Evolutionary conservation across 53 echinoderm and acorn worm genomes (phyloP).

Genomic region (Luidia sarsii): DNA sequence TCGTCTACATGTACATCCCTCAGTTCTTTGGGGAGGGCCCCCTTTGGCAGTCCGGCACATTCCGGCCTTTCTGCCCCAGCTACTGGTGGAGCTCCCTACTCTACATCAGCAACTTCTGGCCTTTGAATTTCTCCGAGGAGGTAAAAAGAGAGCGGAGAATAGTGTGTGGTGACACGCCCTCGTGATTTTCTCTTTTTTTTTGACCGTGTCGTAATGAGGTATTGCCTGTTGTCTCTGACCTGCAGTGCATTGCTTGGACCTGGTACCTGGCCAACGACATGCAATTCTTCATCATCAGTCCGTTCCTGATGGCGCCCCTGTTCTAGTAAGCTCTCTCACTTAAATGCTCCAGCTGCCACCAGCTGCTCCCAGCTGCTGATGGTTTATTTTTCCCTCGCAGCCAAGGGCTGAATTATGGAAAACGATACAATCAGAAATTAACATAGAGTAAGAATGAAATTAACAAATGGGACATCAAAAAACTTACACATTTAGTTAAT

Average conservation of each 20-base stretch:
- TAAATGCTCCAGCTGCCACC: no score
- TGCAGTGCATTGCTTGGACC: conserved; percentile 52
- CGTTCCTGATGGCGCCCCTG: conserved; percentile 40
- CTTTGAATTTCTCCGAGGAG: conserved; percentile 11
- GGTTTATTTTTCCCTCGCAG: no score
- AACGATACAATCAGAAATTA: no score
- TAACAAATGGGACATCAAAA: no score
- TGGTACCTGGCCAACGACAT: conserved; percentile 70
- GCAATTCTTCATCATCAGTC: conserved; percentile 64
- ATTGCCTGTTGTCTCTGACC: no score
- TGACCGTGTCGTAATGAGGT: no score
- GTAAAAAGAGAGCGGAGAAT: background rate
- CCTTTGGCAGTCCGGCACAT: conserved; percentile 35
- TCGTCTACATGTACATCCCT: conserved; percentile 68
- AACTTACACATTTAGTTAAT: no score
- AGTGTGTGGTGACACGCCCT: no score
- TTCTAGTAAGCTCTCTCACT: conserved; percentile 43
- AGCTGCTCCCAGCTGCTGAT: no score
- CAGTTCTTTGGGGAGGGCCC: conserved; percentile 86
- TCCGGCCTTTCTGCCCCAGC: conserved; percentile 37
- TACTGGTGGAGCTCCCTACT: conserved; percentile 96
- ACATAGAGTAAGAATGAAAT: no score
- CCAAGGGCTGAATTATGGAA: no score
- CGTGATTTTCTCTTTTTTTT: no score
- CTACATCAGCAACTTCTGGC: conserved; percentile 96